These are phyloP conservation scores for Riptortus pedestris DNA, from an alignment of 1,140 invertebrate species.

Conservation along the genomic window DNA sequence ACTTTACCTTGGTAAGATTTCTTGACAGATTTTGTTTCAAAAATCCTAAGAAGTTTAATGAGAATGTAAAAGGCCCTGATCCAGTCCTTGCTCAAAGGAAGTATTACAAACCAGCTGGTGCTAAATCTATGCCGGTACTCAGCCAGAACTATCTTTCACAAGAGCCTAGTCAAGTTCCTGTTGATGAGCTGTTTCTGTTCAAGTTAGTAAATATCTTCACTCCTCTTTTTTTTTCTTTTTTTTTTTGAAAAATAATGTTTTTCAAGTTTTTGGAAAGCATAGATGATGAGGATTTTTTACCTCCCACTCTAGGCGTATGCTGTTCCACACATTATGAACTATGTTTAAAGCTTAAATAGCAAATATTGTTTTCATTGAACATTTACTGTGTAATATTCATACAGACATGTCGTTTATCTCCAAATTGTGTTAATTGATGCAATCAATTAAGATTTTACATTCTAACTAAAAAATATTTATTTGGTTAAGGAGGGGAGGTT, in stretches of 20 bases:
- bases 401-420: too few relatives aligned
- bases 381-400: too few relatives aligned
- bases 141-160: slow-evolving; percentile 58
- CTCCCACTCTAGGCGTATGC: too few relatives aligned
- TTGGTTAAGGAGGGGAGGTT: too few relatives aligned
- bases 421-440: too few relatives aligned
- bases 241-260: slow-evolving; percentile 29
- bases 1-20: slow-evolving; percentile 81
- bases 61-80: slow-evolving; percentile 37
- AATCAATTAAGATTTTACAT: too few relatives aligned
- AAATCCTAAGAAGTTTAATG: slow-evolving; percentile 71
- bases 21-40: slow-evolving; percentile 91
- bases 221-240: slow-evolving; percentile 34
- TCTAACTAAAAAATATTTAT: too few relatives aligned
- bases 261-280: not conserved
- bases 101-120: slow-evolving; percentile 50
- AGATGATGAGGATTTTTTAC: not conserved
- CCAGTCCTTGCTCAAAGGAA: slow-evolving; percentile 48
- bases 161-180: slow-evolving; percentile 57
- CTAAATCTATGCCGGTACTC: slow-evolving; percentile 51
- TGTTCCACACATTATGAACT: too few relatives aligned
- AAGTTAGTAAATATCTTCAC: slow-evolving; percentile 47
- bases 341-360: too few relatives aligned
- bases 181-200: slow-evolving; percentile 72
- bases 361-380: too few relatives aligned